phyloP scores from a whole-genome alignment of 2,113 vertebrate species.

The Serinus canaria region DNA sequence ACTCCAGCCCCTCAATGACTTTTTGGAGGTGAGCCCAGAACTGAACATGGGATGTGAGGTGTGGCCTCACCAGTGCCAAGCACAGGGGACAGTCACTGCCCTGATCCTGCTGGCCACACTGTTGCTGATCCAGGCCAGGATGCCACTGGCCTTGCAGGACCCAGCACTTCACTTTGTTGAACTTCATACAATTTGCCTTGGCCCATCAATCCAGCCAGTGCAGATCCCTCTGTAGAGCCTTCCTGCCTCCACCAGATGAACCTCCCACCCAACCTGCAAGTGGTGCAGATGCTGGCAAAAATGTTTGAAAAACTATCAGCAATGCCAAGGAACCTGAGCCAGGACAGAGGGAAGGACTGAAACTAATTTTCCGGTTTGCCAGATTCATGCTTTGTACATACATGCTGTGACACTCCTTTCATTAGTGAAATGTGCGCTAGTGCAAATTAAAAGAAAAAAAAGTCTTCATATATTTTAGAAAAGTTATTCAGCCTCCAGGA shows the following conservation, averaged over 20 bases:
- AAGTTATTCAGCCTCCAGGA: background rate
- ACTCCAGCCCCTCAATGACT: background rate
- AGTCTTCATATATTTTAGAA: background rate
- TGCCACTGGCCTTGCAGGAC: background rate
- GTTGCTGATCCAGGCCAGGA: background rate
- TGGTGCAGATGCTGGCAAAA: background rate
- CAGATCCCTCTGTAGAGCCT: background rate
- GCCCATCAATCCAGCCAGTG: background rate
- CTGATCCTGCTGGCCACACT: background rate
- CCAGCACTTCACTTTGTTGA: background rate
- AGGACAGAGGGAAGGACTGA: background rate
- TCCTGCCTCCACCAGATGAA: background rate
- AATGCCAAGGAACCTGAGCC: background rate
- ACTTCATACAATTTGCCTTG: background rate
- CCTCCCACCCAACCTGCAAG: background rate
- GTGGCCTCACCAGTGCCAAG: fast-evolving
- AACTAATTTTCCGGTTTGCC: background rate
- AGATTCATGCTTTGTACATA: background rate
- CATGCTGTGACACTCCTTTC: background rate
- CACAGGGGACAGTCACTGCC: fast-evolving
- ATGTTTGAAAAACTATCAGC: background rate
- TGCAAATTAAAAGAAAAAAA: background rate
- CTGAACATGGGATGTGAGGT: fast-evolving
- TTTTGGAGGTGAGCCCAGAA: fast-evolving
- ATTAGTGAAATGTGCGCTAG: background rate